Evolutionary conservation across 1,140 invertebrate genomes (phyloP).

Genomic region (Psix sp.): DNA sequence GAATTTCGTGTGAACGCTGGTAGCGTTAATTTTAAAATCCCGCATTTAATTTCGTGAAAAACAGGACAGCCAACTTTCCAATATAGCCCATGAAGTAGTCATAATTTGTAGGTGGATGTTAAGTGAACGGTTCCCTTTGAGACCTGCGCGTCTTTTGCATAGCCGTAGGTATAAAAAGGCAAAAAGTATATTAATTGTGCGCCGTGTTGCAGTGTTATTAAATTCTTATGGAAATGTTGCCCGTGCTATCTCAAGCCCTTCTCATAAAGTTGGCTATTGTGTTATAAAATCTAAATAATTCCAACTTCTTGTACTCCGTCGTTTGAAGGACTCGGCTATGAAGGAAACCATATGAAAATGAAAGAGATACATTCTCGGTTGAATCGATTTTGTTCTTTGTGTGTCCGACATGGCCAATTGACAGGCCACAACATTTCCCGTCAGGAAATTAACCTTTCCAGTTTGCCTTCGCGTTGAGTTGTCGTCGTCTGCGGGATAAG

Average conservation of each 20-base stretch:
- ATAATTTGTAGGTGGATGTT: conserved; percentile 53
- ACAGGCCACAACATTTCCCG: conserved; percentile 2
- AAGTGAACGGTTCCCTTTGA: conserved; percentile 53
- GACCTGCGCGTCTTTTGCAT: conserved; percentile 41
- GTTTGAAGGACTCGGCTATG: conserved; percentile 16
- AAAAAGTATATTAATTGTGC: conserved; percentile 77
- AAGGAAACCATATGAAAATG: conserved; percentile 12
- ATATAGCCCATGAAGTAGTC: conserved; percentile 41
- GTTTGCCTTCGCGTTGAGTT: conserved; percentile 54
- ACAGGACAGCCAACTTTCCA: conserved; percentile 44
- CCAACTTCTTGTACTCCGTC: conserved; percentile 61
- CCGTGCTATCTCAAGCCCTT: conserved; percentile 49
- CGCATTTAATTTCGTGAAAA: conserved; percentile 47
- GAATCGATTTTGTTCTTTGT: conserved; percentile 6
- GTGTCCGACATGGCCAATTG: conserved; percentile 1
- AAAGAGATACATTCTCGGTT: not conserved
- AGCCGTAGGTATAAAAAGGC: conserved; percentile 64
- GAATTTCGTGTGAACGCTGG: conserved; percentile 14
- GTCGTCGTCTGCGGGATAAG: conserved; percentile 48
- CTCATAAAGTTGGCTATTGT: conserved; percentile 76
- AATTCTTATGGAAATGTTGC: conserved; percentile 76
- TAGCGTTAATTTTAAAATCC: conserved; percentile 42
- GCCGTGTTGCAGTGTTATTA: conserved; percentile 75
- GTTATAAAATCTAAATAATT: conserved; percentile 77
- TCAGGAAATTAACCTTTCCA: conserved; percentile 46